Conservation (phyloP, 2,113 vertebrate species). For the Sinocyclocheilus rhinocerous region DNA sequence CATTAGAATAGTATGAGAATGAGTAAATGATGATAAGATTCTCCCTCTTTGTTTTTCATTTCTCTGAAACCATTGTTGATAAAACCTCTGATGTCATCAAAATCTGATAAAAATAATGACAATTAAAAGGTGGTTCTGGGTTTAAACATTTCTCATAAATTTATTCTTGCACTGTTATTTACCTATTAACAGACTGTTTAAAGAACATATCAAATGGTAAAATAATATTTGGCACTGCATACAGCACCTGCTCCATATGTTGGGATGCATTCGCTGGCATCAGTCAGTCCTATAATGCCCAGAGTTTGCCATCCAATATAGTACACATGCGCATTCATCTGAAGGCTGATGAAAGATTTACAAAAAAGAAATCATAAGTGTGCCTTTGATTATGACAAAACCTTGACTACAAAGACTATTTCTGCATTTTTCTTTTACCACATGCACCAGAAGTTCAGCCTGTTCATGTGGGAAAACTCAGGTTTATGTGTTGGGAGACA, state of each 20-base stretch:
- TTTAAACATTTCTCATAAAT: background rate
- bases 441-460: background rate
- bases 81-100: conserved; percentile 75
- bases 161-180: background rate
- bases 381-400: background rate
- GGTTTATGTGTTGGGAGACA: conserved; percentile 17
- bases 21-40: conserved; percentile 36
- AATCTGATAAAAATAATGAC: conserved; percentile 65
- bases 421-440: background rate
- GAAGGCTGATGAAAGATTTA: conserved; percentile 65
- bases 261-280: conserved; percentile 79
- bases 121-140: background rate
- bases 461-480: background rate
- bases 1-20: background rate
- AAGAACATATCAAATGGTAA: background rate
- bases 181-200: background rate
- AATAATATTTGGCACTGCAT: background rate
- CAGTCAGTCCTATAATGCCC: conserved; percentile 76
- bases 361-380: background rate
- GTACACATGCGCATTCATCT: conserved; percentile 69
- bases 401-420: background rate
- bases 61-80: conserved; percentile 73
- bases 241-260: conserved; percentile 78
- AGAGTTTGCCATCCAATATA: conserved; percentile 80
- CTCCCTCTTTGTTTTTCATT: conserved; percentile 77